Evolutionary conservation across 2,888 invertebrate genomes (phyloP).

Genomic region (Baronia brevicornis): DNA sequence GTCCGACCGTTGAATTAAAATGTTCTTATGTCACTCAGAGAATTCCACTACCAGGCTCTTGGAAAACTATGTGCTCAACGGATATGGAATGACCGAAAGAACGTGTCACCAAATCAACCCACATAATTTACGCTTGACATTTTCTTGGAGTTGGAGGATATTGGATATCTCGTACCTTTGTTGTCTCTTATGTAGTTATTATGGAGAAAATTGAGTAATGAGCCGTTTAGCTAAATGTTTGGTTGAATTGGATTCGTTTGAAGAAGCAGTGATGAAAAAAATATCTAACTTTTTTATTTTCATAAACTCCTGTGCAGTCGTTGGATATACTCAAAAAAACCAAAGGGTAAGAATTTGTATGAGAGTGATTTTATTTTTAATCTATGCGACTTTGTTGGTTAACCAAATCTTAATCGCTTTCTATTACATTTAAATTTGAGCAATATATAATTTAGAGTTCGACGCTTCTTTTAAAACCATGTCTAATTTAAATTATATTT

Average conservation of each 20-base stretch:
- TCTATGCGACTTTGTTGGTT: too few species aligned
- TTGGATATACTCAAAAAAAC: too few species aligned
- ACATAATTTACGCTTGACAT: slow-evolving; percentile 13
- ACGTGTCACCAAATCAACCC: slow-evolving; percentile 21
- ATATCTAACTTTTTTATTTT: too few species aligned
- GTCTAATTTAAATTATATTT: too few species aligned
- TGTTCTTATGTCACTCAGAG: slow-evolving; percentile 44
- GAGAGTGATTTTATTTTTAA: too few species aligned
- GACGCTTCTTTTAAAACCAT: too few species aligned
- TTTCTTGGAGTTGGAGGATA: slow-evolving; percentile 12
- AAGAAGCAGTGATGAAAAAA: too few species aligned
- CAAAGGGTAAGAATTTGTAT: too few species aligned
- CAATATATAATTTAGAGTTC: too few species aligned
- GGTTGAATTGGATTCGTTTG: slow-evolving; percentile 3
- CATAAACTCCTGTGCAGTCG: too few species aligned
- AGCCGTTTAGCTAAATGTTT: slow-evolving; percentile 7
- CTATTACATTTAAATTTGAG: too few species aligned
- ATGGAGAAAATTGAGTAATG: slow-evolving; percentile 8
- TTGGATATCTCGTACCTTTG: slow-evolving; percentile 6
- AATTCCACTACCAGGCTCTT: slow-evolving; percentile 43
- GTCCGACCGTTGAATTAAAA: slow-evolving; percentile 44
- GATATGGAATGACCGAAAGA: slow-evolving; percentile 17
- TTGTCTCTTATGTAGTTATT: slow-evolving; percentile 12
- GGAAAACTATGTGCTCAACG: slow-evolving; percentile 45
- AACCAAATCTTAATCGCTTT: too few species aligned